phyloP scores from a whole-genome alignment of 2,888 invertebrate genomes.

The Latrodectus elegans region DNA sequence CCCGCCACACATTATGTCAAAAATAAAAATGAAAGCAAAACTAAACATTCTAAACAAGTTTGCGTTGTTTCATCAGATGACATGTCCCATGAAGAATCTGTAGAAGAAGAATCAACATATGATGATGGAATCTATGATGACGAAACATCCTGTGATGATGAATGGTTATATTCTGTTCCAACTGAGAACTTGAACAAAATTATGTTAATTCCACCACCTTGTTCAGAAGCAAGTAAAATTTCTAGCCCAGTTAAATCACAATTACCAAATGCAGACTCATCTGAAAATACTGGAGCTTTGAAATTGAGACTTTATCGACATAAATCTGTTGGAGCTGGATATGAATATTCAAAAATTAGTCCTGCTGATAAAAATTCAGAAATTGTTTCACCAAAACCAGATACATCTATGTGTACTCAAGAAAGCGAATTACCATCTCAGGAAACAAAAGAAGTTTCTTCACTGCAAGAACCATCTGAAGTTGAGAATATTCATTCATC shows the following conservation, averaged over 20 bases:
- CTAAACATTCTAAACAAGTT: neutral
- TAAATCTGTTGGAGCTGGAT: neutral
- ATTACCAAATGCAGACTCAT: neutral
- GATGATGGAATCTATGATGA: conserved; percentile 47
- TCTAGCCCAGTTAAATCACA: neutral
- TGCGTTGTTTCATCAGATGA: neutral
- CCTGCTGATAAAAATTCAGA: neutral
- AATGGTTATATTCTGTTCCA: conserved; percentile 18
- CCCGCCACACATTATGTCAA: neutral
- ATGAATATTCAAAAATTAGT: neutral
- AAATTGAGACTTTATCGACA: conserved; percentile 2
- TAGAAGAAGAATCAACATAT: conserved; percentile 22
- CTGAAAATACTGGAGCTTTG: neutral
- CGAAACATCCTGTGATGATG: conserved; percentile 53
- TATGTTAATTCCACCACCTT: neutral
- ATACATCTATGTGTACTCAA: neutral
- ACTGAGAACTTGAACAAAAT: neutral
- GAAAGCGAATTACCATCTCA: too few relatives aligned
- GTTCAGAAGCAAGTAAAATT: neutral
- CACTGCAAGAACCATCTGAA: too few relatives aligned
- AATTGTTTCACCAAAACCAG: neutral
- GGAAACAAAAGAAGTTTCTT: too few relatives aligned
- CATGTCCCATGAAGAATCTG: neutral
- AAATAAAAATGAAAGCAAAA: neutral
- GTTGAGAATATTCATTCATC: too few relatives aligned